These are phyloP conservation scores for Drosophila sp. DNA, from an alignment of 1,140 invertebrate genomes.

Conservation along the genomic window DNA sequence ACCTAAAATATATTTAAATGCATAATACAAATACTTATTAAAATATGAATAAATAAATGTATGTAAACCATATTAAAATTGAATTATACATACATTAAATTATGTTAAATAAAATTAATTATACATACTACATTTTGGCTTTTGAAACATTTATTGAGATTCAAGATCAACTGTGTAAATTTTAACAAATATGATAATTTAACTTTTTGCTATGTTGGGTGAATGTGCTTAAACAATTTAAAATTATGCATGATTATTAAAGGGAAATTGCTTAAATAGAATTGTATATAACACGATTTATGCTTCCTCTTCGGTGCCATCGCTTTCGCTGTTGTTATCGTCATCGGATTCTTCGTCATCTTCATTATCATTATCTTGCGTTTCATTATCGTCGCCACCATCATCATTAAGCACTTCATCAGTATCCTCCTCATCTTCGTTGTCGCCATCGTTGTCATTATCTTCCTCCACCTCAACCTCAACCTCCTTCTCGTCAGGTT, in stretches of 20 bases:
- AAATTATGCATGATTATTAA: slow-evolving; percentile 16
- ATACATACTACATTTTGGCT: slow-evolving; percentile 54
- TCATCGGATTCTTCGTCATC: not conserved
- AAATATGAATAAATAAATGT: slow-evolving; percentile 77
- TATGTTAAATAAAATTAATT: slow-evolving; percentile 84
- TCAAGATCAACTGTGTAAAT: slow-evolving; percentile 1
- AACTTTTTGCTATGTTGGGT: not conserved
- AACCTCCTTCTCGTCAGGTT: slow-evolving; percentile 4
- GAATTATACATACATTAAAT: slow-evolving; percentile 80
- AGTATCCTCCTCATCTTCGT: slow-evolving; percentile 2
- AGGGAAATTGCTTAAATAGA: not conserved
- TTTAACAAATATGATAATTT: slow-evolving; percentile 6
- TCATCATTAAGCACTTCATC: not conserved
- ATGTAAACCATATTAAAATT: slow-evolving; percentile 81
- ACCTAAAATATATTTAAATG: slow-evolving; percentile 81
- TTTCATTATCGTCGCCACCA: not conserved
- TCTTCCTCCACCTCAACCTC: slow-evolving; percentile 9
- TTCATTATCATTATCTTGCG: not conserved
- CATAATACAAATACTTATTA: slow-evolving; percentile 77
- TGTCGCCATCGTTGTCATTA: slow-evolving; percentile 1
- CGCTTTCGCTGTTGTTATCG: slow-evolving; percentile 4
- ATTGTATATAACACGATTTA: slow-evolving; percentile 3
- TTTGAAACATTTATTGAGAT: not conserved
- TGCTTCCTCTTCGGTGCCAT: slow-evolving; percentile 1
- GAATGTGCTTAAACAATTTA: slow-evolving; percentile 5